Percentiles rank a stretch among this genome's conserved stretches.
phyloP scores from a whole-genome alignment of 2,888 invertebrate species.

The Melikaiella ostensackeni region DNA sequence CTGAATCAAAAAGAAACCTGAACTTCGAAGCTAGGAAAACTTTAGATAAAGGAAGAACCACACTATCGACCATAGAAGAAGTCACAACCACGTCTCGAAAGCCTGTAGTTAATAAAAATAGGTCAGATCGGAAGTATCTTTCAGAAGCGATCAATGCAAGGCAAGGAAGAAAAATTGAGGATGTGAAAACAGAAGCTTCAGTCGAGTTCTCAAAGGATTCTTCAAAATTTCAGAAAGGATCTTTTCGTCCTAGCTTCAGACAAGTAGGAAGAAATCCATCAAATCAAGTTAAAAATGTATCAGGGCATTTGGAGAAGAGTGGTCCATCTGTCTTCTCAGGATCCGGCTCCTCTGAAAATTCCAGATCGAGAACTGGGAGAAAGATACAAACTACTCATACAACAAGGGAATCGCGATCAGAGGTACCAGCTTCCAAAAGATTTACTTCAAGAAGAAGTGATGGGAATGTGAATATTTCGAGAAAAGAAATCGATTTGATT shows the following conservation, averaged over 20 bases:
- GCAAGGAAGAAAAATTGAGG: slow-evolving; percentile 14
- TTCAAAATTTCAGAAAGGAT: slow-evolving; percentile 15
- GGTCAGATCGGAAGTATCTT: slow-evolving; percentile 44
- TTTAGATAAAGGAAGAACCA: slow-evolving; percentile 29
- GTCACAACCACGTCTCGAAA: slow-evolving; percentile 19
- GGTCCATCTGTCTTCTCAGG: slow-evolving; percentile 54
- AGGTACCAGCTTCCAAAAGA: slow-evolving; percentile 52
- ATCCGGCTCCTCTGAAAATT: slow-evolving; percentile 48
- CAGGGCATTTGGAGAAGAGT: slow-evolving; percentile 47
- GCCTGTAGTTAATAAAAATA: slow-evolving; percentile 19
- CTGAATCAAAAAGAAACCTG: slow-evolving; percentile 26
- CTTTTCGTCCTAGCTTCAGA: background rate
- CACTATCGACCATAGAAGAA: slow-evolving; percentile 36
- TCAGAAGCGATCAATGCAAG: slow-evolving; percentile 38
- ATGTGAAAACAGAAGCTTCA: slow-evolving; percentile 22
- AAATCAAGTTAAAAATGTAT: slow-evolving; percentile 35
- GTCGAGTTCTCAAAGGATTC: slow-evolving; percentile 22
- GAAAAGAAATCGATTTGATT: background rate
- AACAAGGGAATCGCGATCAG: slow-evolving; percentile 55
- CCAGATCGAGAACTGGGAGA: slow-evolving; percentile 66
- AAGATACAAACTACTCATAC: slow-evolving; percentile 64
- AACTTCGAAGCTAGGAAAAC: slow-evolving; percentile 43
- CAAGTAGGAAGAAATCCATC: slow-evolving; percentile 28
- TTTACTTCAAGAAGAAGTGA: slow-evolving; percentile 49
- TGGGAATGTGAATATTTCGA: background rate